Evolutionary conservation across 2,888 invertebrate species (phyloP).

Genomic region (Netelia melanura): DNA sequence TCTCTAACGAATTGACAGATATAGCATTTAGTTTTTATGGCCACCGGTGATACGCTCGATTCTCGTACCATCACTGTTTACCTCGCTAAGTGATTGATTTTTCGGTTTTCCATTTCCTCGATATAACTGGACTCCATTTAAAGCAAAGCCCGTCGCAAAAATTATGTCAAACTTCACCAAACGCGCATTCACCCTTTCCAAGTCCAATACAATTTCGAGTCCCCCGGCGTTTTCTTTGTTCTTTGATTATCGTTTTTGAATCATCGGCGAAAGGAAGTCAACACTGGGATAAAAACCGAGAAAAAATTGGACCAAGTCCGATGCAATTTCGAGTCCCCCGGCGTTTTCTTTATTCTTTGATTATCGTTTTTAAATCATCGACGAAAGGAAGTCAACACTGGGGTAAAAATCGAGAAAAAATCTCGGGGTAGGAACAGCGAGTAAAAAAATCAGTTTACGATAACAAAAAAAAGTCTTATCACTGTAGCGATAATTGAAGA

Average conservation of each 20-base stretch:
- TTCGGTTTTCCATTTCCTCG: slow-evolving; percentile 33
- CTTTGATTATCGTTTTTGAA: neutral
- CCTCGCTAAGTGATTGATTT: slow-evolving; percentile 69
- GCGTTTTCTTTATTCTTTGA: too few relatives aligned
- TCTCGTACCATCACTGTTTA: slow-evolving; percentile 54
- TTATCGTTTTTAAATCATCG: neutral
- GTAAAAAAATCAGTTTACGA: slow-evolving; percentile 19
- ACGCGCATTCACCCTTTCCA: neutral
- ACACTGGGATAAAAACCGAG: too few relatives aligned
- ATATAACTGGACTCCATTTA: slow-evolving; percentile 38
- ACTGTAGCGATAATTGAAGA: slow-evolving; percentile 50
- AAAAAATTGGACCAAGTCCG: too few relatives aligned
- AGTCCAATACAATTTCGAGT: slow-evolving; percentile 1
- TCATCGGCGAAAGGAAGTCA: neutral
- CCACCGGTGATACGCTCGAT: neutral
- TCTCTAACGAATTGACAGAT: slow-evolving; percentile 2
- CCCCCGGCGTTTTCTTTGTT: neutral
- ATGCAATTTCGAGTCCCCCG: too few relatives aligned
- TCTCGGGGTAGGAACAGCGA: neutral
- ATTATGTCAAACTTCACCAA: slow-evolving; percentile 32
- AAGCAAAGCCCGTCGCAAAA: slow-evolving; percentile 32
- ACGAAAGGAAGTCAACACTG: too few relatives aligned
- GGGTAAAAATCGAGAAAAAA: too few relatives aligned
- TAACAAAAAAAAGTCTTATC: slow-evolving; percentile 17
- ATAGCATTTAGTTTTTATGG: neutral